Base-by-base conservation (phyloP, 2,888 invertebrate species). In the Synanthedon andrenaeformis region DNA sequence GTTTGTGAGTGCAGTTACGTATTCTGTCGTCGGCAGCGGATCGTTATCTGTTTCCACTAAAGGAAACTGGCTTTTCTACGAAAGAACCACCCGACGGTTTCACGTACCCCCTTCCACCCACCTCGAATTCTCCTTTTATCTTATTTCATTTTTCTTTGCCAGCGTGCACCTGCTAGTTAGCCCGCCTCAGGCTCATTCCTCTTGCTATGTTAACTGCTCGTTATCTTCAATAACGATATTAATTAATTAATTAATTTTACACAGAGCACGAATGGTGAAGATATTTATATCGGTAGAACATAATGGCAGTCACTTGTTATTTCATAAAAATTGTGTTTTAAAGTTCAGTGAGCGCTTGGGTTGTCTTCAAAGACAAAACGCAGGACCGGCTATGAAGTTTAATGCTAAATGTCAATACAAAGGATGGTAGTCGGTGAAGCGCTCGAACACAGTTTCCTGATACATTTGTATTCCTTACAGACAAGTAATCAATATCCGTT, bases 31-130 rank as follows among this genome's bases (percentile, higher is more conserved):
- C 82, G 80, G 82, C 79, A 79, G 76, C 71, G 84, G 85, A 86
- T 87, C 86, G 86, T 87, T 86, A 87, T 86, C 87, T 86, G 83
- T 86, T 86, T 84, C 84, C 79, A 87, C 80, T 83, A 82, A 87
- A 86, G 84, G 80, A 85, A 85, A 84, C 86, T 84, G 84, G 76
- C 82, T 85, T 84, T 81, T 80, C 80, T 72, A 76, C 78, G 80
- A 82, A 82, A 79, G 82, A 83, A 79, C 79, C 82, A 72, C 84
- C 83, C 82, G 76, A 66, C 65, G 70, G 73, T 74, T 72, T 74
- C 69, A 72, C 62, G 63, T 71, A 64, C 67, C 76, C 74, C 74
- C 74, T 68, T 52, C 42, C 53, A 70, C 70, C 58, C 75, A 66
- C 71, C 65, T 65, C 69, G 77, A 77, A 72, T 80, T 79, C 70